Evolutionary conservation across 2,113 vertebrate genomes (phyloP).

Genomic region (Actenoides lindsayi): DNA sequence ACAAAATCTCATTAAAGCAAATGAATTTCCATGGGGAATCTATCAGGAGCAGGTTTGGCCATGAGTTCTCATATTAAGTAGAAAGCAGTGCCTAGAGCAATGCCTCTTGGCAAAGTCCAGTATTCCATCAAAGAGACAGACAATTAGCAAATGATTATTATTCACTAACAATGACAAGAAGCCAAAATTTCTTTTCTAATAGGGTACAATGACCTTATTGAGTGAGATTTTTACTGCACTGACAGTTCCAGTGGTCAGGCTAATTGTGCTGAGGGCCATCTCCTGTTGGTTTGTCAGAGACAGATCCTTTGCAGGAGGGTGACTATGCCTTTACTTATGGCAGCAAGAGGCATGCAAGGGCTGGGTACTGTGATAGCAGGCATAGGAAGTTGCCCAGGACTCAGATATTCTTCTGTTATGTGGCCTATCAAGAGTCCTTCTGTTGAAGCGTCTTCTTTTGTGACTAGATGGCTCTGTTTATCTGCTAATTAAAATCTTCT

Average conservation of each 20-base stretch:
- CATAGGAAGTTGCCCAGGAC: background rate
- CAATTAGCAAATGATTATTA: conserved; percentile 52
- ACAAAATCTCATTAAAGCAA: background rate
- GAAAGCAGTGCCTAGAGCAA: conserved; percentile 11
- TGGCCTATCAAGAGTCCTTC: background rate
- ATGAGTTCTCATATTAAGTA: background rate
- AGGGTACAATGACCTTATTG: background rate
- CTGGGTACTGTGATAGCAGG: background rate
- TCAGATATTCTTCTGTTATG: background rate
- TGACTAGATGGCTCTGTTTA: background rate
- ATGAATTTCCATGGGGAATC: conserved; percentile 12
- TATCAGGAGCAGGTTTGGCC: conserved; percentile 4
- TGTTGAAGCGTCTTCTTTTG: background rate
- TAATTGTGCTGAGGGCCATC: background rate
- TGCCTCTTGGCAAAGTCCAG: conserved; percentile 37
- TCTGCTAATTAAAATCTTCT: background rate
- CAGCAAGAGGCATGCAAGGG: background rate
- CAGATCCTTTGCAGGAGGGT: background rate
- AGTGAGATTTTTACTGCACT: background rate
- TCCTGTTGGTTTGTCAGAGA: background rate
- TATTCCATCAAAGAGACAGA: conserved; percentile 3
- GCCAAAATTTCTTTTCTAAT: conserved; percentile 34
- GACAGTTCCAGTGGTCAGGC: background rate
- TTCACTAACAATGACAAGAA: background rate
- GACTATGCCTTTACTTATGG: background rate